phyloP scores from a whole-genome alignment of 2,888 invertebrate genomes.

The Drosophila rubida region DNA sequence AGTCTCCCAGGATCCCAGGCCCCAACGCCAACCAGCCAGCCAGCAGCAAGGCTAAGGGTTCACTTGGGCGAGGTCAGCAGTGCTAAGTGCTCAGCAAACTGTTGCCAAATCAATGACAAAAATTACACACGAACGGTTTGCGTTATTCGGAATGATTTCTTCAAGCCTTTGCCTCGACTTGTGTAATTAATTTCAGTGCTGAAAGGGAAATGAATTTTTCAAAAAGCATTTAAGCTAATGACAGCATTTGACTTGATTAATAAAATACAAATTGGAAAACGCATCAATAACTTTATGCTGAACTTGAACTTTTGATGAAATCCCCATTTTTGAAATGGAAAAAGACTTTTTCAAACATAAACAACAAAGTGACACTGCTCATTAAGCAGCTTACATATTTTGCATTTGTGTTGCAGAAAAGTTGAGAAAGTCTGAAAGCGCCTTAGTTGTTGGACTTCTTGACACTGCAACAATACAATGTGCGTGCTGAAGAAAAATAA shows the following conservation, averaged over 20 bases:
- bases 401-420: slow-evolving; percentile 7
- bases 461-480: slow-evolving; percentile 24
- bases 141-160: slow-evolving; percentile 36
- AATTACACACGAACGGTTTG: slow-evolving; percentile 70
- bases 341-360: not conserved
- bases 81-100: slow-evolving; percentile 64
- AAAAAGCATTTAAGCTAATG: slow-evolving; percentile 39
- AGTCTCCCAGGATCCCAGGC: slow-evolving; percentile 1
- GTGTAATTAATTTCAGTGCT: slow-evolving; percentile 21
- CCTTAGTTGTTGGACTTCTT: slow-evolving; percentile 16
- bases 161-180: slow-evolving; percentile 6
- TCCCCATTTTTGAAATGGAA: not conserved
- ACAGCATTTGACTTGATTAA: slow-evolving; percentile 17
- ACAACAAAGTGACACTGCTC: not conserved
- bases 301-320: not conserved
- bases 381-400: slow-evolving; percentile 11
- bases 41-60: slow-evolving; percentile 9
- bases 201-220: slow-evolving; percentile 42
- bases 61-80: slow-evolving; percentile 34
- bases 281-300: not conserved
- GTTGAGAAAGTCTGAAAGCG: not conserved
- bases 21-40: not conserved
- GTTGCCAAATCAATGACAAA: slow-evolving; percentile 73
- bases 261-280: not conserved
- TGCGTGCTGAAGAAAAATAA: slow-evolving; percentile 30